These are phyloP conservation scores for Melanerpes aurifrons DNA, from an alignment of 2,113 vertebrate genomes.

Conservation along the genomic window DNA sequence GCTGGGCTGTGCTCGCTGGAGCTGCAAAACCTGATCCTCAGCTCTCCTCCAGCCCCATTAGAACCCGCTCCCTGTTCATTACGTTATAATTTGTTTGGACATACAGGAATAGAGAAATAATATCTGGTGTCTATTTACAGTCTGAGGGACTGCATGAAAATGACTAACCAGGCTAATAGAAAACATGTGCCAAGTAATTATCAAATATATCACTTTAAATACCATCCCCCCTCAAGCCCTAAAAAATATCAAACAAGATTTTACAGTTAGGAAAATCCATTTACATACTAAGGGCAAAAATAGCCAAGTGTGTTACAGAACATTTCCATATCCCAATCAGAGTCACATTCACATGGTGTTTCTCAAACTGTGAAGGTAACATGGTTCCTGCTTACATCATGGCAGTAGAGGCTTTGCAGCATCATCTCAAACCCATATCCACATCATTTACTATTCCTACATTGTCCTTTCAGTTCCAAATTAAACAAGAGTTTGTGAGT, in stretches of 20 bases:
- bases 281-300: background rate
- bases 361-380: background rate
- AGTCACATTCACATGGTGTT: background rate
- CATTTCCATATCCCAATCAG: background rate
- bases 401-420: background rate
- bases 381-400: background rate
- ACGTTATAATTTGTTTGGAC: constrained; percentile 3
- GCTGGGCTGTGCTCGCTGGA: background rate
- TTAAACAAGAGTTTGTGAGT: background rate
- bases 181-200: background rate
- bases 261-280: constrained; percentile 1
- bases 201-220: background rate
- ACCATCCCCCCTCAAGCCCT: background rate
- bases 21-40: background rate
- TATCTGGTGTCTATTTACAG: background rate
- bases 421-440: background rate
- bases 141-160: constrained; percentile 5
- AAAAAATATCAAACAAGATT: background rate
- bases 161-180: background rate
- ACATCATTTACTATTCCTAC: background rate
- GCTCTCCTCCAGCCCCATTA: background rate
- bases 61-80: rapidly evolving
- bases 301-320: background rate
- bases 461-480: background rate
- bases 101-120: background rate